Percentiles rank a stretch among this genome's conserved stretches.
phyloP scores from a whole-genome alignment of 1,140 invertebrate species.

The Thalassaphorura encarpata region DNA sequence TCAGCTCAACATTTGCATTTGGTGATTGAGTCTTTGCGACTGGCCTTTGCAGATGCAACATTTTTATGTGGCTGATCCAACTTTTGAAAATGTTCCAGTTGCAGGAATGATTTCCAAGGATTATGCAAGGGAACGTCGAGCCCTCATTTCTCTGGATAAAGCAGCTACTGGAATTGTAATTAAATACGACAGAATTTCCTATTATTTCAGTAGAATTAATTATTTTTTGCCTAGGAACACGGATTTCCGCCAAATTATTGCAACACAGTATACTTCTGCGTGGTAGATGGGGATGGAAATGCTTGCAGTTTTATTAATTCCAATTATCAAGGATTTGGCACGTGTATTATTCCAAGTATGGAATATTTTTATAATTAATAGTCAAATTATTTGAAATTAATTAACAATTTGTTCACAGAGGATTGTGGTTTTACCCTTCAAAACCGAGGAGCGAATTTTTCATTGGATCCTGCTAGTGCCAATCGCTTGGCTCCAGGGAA shows the following conservation, averaged over 20 bases:
- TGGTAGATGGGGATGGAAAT: conserved; percentile 39
- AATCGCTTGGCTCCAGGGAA: conserved; percentile 26
- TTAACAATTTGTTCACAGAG: too few species aligned
- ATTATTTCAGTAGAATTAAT: background rate
- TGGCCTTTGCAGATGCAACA: conserved; percentile 38
- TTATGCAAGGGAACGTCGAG: conserved; percentile 36
- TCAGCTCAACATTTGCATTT: conserved; percentile 37
- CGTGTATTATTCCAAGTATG: conserved; percentile 39
- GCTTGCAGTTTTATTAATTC: conserved; percentile 39
- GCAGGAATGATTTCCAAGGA: conserved; percentile 35
- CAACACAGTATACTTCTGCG: conserved; percentile 41
- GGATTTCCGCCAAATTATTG: conserved; percentile 24
- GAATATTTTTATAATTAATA: too few species aligned
- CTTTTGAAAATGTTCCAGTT: conserved; percentile 34
- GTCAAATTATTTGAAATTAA: too few species aligned
- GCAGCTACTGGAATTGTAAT: conserved; percentile 22
- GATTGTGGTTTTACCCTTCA: conserved; percentile 41
- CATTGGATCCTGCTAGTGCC: conserved; percentile 17
- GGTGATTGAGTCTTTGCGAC: conserved; percentile 37
- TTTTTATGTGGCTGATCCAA: conserved; percentile 37
- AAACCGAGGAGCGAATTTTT: conserved; percentile 32
- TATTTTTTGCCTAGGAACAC: conserved; percentile 18
- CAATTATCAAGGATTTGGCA: conserved; percentile 40
- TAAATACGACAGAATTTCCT: background rate
- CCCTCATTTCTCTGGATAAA: conserved; percentile 30